Percentiles rank a stretch among this genome's conserved stretches.
Evolutionary conservation across 2,113 vertebrate genomes (phyloP).

Genomic region (Tragelaphus buxtoni): DNA sequence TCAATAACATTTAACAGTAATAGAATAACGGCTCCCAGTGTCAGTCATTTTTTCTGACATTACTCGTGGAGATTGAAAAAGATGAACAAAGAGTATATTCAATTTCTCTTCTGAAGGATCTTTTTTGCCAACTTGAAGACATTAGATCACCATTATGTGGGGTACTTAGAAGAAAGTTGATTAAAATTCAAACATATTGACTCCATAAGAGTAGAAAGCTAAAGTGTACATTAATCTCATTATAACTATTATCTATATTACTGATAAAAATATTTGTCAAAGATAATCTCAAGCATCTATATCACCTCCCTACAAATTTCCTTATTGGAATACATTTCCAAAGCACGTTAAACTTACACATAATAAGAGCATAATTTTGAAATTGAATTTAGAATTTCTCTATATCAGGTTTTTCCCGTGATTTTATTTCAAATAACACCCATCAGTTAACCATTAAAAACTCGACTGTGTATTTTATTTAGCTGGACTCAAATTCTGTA

Average conservation of each 20-base stretch:
- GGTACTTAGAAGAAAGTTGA: not conserved
- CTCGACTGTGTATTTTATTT: not conserved
- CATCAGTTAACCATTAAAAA: not conserved
- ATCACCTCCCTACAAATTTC: not conserved
- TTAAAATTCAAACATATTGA: not conserved
- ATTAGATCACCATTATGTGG: not conserved
- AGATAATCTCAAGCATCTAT: not conserved
- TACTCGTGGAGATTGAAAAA: not conserved
- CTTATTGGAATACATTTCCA: not conserved
- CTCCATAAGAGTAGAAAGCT: not conserved
- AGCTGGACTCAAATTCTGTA: not conserved
- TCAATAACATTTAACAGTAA: slow-evolving; percentile 24
- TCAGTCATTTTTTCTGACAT: not conserved
- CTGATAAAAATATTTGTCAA: not conserved
- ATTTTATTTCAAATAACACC: slow-evolving; percentile 26
- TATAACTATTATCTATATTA: not conserved
- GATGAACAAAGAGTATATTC: not conserved
- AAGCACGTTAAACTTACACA: not conserved
- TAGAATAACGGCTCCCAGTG: not conserved
- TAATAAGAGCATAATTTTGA: not conserved
- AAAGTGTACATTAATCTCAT: not conserved
- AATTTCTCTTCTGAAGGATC: not conserved
- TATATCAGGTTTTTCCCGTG: not conserved
- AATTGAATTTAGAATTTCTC: not conserved
- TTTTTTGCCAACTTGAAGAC: not conserved